Evolutionary conservation across 2,888 invertebrate species (phyloP).

Genomic region (Fragum sueziense): DNA sequence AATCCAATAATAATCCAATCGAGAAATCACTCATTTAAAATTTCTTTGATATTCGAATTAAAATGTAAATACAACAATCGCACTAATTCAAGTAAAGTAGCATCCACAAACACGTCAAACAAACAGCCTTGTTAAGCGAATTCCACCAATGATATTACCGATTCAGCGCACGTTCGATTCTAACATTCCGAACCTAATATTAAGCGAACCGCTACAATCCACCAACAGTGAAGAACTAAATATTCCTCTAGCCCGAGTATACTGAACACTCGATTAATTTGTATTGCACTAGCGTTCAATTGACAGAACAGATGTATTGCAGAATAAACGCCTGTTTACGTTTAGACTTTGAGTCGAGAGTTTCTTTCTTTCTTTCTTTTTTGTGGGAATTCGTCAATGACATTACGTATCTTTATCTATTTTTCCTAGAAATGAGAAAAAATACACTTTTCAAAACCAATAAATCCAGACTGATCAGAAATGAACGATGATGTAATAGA

Average conservation of each 20-base stretch:
- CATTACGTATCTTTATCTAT: not conserved
- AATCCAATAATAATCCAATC: too few species aligned
- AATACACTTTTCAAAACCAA: too few species aligned
- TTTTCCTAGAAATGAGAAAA: not conserved
- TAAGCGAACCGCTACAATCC: conserved; percentile 15
- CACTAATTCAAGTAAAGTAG: not conserved
- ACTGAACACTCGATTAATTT: conserved; percentile 23
- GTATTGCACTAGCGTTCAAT: conserved; percentile 28
- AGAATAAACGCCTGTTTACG: conserved; percentile 21
- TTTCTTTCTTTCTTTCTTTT: too few species aligned
- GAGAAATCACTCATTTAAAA: too few species aligned
- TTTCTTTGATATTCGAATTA: not conserved
- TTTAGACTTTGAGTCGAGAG: conserved; percentile 15
- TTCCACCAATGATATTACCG: not conserved
- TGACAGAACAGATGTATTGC: conserved; percentile 24
- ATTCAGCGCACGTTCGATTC: conserved; percentile 6
- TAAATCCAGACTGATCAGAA: too few species aligned
- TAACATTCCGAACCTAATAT: not conserved
- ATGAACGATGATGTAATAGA: too few species aligned
- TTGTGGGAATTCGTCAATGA: not conserved
- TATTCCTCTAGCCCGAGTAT: not conserved
- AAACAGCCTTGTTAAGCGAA: not conserved
- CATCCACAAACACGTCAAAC: not conserved
- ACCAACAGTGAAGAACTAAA: conserved; percentile 4
- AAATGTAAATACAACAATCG: not conserved